Percentiles rank a stretch among this genome's conserved stretches.
phyloP scores from a whole-genome alignment of 1,140 invertebrate species.

The Triops cancriformis region DNA sequence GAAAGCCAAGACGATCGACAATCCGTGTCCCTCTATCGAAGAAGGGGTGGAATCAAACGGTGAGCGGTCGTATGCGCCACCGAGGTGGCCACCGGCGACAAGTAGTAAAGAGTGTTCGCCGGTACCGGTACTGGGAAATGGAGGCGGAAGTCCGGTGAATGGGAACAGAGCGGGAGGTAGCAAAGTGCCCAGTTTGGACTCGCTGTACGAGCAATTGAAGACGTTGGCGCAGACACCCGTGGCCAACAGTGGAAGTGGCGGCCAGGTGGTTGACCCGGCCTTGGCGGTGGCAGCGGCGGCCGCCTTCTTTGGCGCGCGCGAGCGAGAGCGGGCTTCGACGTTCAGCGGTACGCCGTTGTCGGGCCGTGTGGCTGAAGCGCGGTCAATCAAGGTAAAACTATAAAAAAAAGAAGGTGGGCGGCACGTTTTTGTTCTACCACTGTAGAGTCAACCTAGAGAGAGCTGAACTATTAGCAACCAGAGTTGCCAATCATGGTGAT shows the following conservation, averaged over 20 bases:
- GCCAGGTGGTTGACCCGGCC: too few species aligned
- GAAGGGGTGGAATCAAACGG: not conserved
- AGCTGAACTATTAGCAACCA: too few species aligned
- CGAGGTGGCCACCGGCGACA: not conserved
- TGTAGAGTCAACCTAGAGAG: too few species aligned
- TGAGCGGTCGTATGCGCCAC: not conserved
- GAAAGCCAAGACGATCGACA: constrained; percentile 26
- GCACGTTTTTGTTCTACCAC: too few species aligned
- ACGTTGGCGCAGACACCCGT: constrained; percentile 19
- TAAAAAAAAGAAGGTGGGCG: not conserved
- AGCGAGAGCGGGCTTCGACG: constrained; percentile 19
- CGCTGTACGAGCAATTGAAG: constrained; percentile 29
- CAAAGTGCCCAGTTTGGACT: constrained; percentile 28
- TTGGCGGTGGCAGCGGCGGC: too few species aligned
- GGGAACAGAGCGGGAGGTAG: constrained; percentile 17
- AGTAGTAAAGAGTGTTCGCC: constrained; percentile 2
- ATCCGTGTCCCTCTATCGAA: not conserved
- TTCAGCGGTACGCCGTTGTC: constrained; percentile 25
- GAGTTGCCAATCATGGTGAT: too few species aligned
- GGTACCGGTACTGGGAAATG: not conserved
- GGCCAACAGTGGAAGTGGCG: not conserved
- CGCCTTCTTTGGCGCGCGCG: constrained; percentile 7
- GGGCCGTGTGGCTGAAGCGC: not conserved
- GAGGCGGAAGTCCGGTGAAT: not conserved
- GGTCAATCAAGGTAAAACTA: constrained; percentile 21